A percentile compares a stretch with the other conserved stretches of the same genome.
Conservation (phyloP, 2,888 invertebrate genomes). For the Epistrophe grossulariae region DNA sequence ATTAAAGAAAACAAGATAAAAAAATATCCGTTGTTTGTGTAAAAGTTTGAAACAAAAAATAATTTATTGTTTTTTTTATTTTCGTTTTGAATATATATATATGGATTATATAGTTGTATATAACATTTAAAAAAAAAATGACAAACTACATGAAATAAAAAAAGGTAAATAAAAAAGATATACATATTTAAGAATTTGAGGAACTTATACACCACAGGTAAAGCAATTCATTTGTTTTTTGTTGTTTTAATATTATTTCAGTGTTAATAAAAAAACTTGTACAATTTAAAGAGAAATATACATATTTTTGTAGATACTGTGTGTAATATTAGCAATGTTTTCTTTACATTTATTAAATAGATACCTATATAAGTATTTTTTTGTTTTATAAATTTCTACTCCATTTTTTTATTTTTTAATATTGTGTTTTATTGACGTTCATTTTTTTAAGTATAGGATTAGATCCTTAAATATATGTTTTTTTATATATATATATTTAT, state of each 20-base stretch:
- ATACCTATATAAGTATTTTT: constrained; percentile 32
- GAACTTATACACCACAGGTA: constrained; percentile 83
- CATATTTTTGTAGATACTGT: constrained; percentile 67
- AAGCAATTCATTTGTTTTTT: constrained; percentile 79
- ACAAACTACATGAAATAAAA: constrained; percentile 72
- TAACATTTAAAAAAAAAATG: constrained; percentile 57
- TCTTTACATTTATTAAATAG: constrained; percentile 37
- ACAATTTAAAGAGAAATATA: constrained; percentile 56
- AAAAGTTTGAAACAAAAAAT: constrained; percentile 55
- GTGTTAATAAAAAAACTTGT: constrained; percentile 60
- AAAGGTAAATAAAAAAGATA: constrained; percentile 70
- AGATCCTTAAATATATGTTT: constrained; percentile 68
- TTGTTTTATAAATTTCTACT: constrained; percentile 58
- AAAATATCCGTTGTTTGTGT: constrained; percentile 40
- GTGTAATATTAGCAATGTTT: constrained; percentile 69
- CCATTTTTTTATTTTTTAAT: constrained; percentile 37
- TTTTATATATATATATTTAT: constrained; percentile 27
- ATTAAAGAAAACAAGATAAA: constrained; percentile 29
- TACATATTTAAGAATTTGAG: constrained; percentile 78
- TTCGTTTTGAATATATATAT: constrained; percentile 34
- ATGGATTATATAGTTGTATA: constrained; percentile 30
- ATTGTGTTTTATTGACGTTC: constrained; percentile 68
- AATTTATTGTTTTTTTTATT: constrained; percentile 37
- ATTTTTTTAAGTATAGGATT: constrained; percentile 66
- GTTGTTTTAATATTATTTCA: constrained; percentile 36